phyloP scores from a whole-genome alignment of 2,113 vertebrate species.

The Ifrita kowaldi region DNA sequence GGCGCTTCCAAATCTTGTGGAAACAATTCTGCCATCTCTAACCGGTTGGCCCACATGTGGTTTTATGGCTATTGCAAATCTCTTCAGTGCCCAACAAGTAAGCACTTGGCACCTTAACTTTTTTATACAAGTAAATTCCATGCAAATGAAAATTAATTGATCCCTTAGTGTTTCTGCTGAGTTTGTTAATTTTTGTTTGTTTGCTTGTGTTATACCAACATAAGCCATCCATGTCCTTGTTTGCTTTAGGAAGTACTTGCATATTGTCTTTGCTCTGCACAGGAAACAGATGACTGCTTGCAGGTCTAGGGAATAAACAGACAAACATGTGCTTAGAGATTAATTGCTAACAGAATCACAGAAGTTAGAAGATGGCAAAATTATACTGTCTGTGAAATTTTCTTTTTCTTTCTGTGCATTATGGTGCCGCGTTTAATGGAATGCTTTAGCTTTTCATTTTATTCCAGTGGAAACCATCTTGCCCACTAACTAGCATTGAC shows the following conservation, averaged over 20 bases:
- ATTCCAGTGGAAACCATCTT: background rate
- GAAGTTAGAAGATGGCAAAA: background rate
- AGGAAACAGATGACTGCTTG: background rate
- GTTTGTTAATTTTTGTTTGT: background rate
- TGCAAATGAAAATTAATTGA: background rate
- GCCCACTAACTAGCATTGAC: fast-evolving
- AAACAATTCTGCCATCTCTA: background rate
- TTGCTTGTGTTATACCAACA: background rate
- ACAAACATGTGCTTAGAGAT: background rate
- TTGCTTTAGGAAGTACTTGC: background rate
- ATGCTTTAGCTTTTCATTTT: background rate
- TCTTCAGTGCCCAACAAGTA: background rate
- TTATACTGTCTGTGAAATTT: background rate
- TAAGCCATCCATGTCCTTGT: background rate
- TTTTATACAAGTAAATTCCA: background rate
- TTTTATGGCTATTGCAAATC: background rate
- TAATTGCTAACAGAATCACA: background rate
- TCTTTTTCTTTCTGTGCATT: background rate
- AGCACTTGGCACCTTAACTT: background rate
- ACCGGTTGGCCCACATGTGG: background rate
- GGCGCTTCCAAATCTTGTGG: background rate
- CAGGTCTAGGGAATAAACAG: background rate
- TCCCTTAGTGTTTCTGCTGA: background rate
- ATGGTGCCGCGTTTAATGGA: background rate
- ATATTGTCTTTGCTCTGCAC: background rate